These are phyloP conservation scores for Catostylus mosaicus DNA, from an alignment of 30 jellyfish, hydroid and myxozoan genomes.

Conservation along the genomic window DNA sequence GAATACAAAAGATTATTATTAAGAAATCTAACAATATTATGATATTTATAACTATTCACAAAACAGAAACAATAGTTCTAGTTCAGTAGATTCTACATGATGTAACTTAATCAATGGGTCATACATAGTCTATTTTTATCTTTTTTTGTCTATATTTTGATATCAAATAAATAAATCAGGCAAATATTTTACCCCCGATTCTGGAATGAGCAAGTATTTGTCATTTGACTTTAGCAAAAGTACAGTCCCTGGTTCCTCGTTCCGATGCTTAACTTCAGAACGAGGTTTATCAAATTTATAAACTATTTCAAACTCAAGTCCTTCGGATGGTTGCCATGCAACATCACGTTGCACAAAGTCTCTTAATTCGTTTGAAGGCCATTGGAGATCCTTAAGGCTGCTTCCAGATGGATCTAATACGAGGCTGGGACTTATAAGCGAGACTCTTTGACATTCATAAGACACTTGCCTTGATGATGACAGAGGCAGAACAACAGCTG, in stretches of 20 bases:
- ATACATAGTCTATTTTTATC: too few relatives aligned
- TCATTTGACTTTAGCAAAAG: slow-evolving; percentile 59
- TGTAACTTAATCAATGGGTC: too few relatives aligned
- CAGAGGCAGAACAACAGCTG: slow-evolving; percentile 66
- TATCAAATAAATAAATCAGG: slow-evolving; percentile 5
- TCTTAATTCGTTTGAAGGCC: slow-evolving; percentile 81
- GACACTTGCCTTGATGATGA: slow-evolving; percentile 50
- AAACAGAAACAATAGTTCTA: too few relatives aligned
- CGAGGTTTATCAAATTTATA: slow-evolving; percentile 77
- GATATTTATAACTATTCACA: too few relatives aligned
- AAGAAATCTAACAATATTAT: too few relatives aligned
- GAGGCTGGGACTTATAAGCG: slow-evolving; percentile 55
- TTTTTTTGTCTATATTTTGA: too few relatives aligned
- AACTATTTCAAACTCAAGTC: slow-evolving; percentile 72
- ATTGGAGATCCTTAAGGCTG: slow-evolving; percentile 61
- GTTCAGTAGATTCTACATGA: too few relatives aligned
- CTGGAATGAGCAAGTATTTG: slow-evolving; percentile 77
- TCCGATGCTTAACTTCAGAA: slow-evolving; percentile 49
- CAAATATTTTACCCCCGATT: slow-evolving; percentile 62
- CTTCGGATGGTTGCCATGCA: slow-evolving; percentile 78
- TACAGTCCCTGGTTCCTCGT: slow-evolving; percentile 42
- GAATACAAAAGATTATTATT: too few relatives aligned
- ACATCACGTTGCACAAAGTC: slow-evolving; percentile 53
- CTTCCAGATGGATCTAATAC: slow-evolving; percentile 57
- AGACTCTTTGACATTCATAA: slow-evolving; percentile 53